Evolutionary conservation across 64 coral and sea anemone species (phyloP), one percentile per base, ranked within the genome.

Genomic region (Actinia equina): DNA sequence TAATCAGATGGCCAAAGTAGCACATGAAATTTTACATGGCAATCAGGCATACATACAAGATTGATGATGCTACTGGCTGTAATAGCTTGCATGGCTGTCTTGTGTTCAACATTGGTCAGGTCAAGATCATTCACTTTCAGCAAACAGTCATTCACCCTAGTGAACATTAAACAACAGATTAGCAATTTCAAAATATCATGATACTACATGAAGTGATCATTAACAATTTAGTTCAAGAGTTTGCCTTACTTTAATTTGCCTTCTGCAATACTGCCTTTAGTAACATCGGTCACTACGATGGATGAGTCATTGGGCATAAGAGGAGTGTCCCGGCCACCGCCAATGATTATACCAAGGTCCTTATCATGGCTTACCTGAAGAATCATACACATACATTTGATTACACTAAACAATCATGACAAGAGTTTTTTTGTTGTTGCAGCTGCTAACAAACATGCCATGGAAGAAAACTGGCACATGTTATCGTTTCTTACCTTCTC

Each of bases 111-210:
- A 88, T 95, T 95, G 71, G 97, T 95, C 78, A 99, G 83, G 71
- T 99, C 97, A 45, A 95, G 80, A 77, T 99, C 91, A 61, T 99
- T 99, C 44, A 99, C 97, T 44, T 88, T 92, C 22, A 99, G 77
- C 63, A 99, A 87, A 84, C 91, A 95, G 26, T 99, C 97, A 88
- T 99, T 99, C n/a, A 99, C 91, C 83, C 97, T 99, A 44, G 26
- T 10, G 4, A 27, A 14, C 7, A 74, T 30, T 16, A 13, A 16
- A 65, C 62, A 65, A 57, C 62, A n/a, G 5, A 23, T 65, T 65
- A 65, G n/a, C 20, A 65, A 3, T 37, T 37, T 37, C 30, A 37
- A 37, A 37, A 37, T 37, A 37, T 37, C 30, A 37, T 0, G 30
- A 37, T 0, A 37, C 30, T 37, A 37, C 30, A 37, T 37, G 0